These are phyloP conservation scores for Machimus rusticus DNA, from an alignment of 2,888 invertebrate species.

Conservation along the genomic window DNA sequence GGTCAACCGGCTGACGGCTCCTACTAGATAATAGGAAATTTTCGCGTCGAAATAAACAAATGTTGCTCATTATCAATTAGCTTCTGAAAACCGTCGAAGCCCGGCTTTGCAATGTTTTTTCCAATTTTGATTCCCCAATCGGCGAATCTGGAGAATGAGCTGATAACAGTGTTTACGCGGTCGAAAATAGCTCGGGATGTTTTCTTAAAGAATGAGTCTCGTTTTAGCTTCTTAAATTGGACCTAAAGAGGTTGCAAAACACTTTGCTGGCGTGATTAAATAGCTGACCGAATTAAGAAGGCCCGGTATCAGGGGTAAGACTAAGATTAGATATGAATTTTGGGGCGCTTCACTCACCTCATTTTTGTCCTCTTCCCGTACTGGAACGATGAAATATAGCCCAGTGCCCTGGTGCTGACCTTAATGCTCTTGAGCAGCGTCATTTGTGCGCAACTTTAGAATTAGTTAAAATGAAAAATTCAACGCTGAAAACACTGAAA, in stretches of 20 bases:
- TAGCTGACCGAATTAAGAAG: not conserved
- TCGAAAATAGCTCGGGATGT: not conserved
- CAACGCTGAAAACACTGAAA: not conserved
- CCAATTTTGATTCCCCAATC: not conserved
- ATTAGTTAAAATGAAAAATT: not conserved
- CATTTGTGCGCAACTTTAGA: slow-evolving; percentile 17
- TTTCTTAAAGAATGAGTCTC: not conserved
- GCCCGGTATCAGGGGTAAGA: not conserved
- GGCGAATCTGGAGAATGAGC: not conserved
- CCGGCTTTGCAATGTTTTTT: not conserved
- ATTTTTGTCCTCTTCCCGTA: slow-evolving; percentile 45
- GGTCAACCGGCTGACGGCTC: not conserved
- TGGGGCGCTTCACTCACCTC: slow-evolving; percentile 36
- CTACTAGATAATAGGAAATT: not conserved
- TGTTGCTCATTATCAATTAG: not conserved
- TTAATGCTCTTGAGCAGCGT: slow-evolving; percentile 45
- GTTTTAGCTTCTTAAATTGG: not conserved
- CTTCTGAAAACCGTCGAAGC: not conserved
- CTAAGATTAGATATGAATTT: not conserved
- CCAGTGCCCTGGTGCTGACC: slow-evolving; percentile 42
- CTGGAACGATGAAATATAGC: slow-evolving; percentile 44
- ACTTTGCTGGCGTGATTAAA: not conserved
- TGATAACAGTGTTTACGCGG: slow-evolving; percentile 24
- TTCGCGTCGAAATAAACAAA: not conserved
- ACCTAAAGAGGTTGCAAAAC: not conserved